Base-by-base conservation (phyloP, 2,888 invertebrate genomes). In the Drosophila demipolita region DNA sequence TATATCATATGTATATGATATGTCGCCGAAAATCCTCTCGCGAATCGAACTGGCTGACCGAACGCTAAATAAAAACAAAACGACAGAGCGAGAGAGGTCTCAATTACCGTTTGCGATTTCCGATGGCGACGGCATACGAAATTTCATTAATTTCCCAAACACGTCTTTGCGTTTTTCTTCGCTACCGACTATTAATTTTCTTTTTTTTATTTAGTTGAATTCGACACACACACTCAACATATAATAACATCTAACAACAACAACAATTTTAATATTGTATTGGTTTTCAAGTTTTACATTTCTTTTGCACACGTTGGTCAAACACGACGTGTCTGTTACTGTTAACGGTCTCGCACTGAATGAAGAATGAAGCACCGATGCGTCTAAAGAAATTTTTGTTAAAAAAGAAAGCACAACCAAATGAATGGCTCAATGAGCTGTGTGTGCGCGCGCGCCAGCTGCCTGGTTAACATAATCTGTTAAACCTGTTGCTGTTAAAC, bases 321-420 rank as follows among this genome's bases (percentile, higher is more conserved):
- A 78, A 38, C 36, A 74, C 80, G 79, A 80, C 80, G 83, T 90
- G 90, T 91, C 91, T 87, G 88, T 70, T 79, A 78, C 81, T 80
- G 76, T 81, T 82, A 82, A 85, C 83, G 84, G 91, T 87, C 90
- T 83, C 81, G 81, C 84, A 91, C 89, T 91, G 91, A 91, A 92
- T 91, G 91, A 91, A 91, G 87, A 82, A 86, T 91, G 80, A 80
- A 80, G 80, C 80, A 70, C 33, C 66, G 75, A 70, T 75, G 76
- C 82, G 83, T 82, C 82, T 80, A 87, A 92, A 92, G 91, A 91
- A 91, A 91, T 92, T 90, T 85, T 80, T 84, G 84, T 84, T 82
- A 85, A 90, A 90, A 91, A 91, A 91, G 91, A 91, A 91, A 91
- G 91, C 90, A 89, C 80, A 52, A 54, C 52, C 68, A 50, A 66